Evolutionary conservation across 2,797 vertebrate genomes (phyloP).

Genomic region (Zenarchopterus dispar): DNA sequence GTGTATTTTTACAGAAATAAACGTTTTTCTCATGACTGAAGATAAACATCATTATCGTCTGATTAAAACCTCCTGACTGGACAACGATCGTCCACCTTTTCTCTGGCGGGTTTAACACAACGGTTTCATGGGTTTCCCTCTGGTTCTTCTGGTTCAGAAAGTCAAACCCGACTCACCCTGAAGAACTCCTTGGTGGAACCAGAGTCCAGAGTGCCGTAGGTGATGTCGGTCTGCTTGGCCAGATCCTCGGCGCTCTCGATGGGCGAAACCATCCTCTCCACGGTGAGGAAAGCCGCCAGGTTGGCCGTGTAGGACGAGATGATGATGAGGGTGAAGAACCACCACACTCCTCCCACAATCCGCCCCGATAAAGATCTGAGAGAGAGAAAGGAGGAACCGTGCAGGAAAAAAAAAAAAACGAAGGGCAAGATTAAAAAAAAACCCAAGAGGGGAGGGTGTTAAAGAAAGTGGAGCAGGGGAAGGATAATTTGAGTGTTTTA

Average conservation of each 20-base stretch:
- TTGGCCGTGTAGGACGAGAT: conserved; percentile 99
- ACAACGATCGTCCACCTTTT: no score
- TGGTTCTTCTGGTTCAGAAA: no score
- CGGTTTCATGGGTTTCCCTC: background rate
- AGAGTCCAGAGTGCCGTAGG: conserved; percentile 96
- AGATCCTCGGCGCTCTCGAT: conserved; percentile 91
- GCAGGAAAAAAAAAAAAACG: conserved; percentile 14
- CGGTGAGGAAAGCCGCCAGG: conserved; percentile 97
- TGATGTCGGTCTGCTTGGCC: conserved; percentile 98
- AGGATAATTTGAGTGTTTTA: conserved; percentile 19
- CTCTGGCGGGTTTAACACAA: background rate
- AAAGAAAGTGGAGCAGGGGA: conserved; percentile 15
- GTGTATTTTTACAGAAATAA: no score
- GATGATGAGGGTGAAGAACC: conserved; percentile 99
- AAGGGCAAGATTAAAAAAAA: conserved; percentile 6
- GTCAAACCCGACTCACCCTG: conserved; percentile 86
- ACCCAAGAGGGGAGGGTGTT: background rate
- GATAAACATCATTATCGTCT: no score
- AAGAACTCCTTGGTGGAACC: conserved; percentile 99
- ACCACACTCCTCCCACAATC: conserved; percentile 98
- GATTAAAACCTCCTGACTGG: no score
- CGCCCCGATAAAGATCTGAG: conserved; percentile 94
- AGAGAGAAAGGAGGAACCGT: background rate
- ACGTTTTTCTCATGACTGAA: no score
- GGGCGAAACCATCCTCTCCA: conserved; percentile 97